phyloP scores from a whole-genome alignment of 1,140 invertebrate species.

The Colletes gigas region DNA sequence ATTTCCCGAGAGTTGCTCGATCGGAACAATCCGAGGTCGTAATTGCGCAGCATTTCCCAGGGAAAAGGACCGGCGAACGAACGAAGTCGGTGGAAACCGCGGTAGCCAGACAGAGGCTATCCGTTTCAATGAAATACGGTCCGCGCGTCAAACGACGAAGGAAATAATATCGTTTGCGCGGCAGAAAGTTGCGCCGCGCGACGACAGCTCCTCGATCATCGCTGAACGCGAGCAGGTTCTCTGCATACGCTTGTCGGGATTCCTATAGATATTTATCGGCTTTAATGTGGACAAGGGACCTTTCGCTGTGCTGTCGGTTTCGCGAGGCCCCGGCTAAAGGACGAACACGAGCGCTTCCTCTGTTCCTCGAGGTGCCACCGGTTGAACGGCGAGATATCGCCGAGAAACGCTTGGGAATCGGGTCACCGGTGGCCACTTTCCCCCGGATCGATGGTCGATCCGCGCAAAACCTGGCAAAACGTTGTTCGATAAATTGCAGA shows the following conservation, averaged over 20 bases:
- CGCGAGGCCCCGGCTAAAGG: constrained; percentile 10
- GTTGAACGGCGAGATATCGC: neutral
- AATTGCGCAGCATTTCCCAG: neutral
- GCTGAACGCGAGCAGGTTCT: constrained; percentile 33
- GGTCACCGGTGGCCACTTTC: constrained; percentile 1
- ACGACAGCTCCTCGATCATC: constrained; percentile 49
- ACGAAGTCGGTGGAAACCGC: neutral
- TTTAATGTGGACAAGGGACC: constrained; percentile 48
- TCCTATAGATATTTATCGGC: constrained; percentile 58
- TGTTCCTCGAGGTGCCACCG: neutral
- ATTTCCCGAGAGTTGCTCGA: neutral
- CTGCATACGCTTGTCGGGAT: constrained; percentile 43
- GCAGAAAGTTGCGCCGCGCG: constrained; percentile 22
- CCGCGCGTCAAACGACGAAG: neutral
- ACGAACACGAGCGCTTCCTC: constrained; percentile 1
- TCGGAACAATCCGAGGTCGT: constrained; percentile 2
- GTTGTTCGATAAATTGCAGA: no score
- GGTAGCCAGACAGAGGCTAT: constrained; percentile 26
- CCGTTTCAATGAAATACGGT: constrained; percentile 36
- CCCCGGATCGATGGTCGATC: neutral
- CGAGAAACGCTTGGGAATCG: constrained; percentile 11
- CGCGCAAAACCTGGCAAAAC: neutral
- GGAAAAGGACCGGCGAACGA: no score
- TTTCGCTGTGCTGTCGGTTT: constrained; percentile 55
- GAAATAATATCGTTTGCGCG: constrained; percentile 35